Evolutionary conservation across 2,113 vertebrate genomes (phyloP), one percentile per base, ranked within the genome.

Genomic region (Abramis brama): DNA sequence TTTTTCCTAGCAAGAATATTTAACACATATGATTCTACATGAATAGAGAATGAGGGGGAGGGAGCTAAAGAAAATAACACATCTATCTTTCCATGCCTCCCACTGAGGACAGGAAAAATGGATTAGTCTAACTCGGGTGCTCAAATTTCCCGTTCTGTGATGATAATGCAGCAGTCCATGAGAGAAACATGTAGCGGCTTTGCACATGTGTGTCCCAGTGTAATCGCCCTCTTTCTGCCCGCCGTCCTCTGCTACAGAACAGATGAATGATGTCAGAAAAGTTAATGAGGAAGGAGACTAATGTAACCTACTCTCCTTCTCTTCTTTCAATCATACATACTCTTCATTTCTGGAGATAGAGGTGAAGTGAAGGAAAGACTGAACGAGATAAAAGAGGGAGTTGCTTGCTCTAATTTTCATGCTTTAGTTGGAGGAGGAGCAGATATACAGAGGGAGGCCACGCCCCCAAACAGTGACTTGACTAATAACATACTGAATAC

Each of bases 401-500:
- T 23, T 36, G 47, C n/a, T 66, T 82, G 60, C 7, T 45, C n/a
- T 82, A 66, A 82, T 33, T 82, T 68, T 23, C 62, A 68, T 68
- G 62, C 62, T 52, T 83, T 47, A 11, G 66, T 76, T 52, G 84
- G 79, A 85, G 88, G 83, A 39, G 73, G 75, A 86, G 84, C 36
- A 86, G 90, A 87, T 78, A 89, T 43, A 82, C 62, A 64, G 36
- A n/a, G 66, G 21, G 90, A 89, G 91, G 85, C 94, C 95, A 91
- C 94, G 60, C 94, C 95, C 88, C 92, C 93, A 92, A 91, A 90
- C 94, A 92, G 92, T 88, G 93, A 89, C 91, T 87, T 89, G 90
- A 88, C 91, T 96, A 94, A 95, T 95, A 92, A 94, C 90, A 93
- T 89, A 92, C 92, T 90, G 93, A 86, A 84, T 83, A 82, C 90